Base-by-base conservation (phyloP, 2,888 invertebrate genomes). In the Entomobrya multifasciata region DNA sequence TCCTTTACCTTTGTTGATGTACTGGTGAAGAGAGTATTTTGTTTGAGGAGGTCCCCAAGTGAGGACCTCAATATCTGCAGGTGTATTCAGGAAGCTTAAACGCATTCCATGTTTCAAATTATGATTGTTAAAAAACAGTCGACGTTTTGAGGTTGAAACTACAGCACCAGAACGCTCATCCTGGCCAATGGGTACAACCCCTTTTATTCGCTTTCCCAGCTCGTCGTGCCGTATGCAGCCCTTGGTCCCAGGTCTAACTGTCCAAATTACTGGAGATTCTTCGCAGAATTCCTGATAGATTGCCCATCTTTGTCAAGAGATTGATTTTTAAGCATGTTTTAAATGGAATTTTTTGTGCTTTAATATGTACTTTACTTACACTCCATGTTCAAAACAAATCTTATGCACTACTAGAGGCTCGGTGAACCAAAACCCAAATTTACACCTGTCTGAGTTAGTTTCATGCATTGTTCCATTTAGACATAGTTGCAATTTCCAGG, bases 201-300 rank as follows among this genome's bases (percentile, higher is more conserved):
- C 90, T 13, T 78, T 15, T 25, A 83, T 76, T 27, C 81, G 30
- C 1, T 60, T 70, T 0, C 76, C 70, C 0, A 87, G 47, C 22
- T 62, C n/a, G 36, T 80, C 60, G 17, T 72, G 49, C n/a, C 36
- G 47, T 15, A 89, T 27, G 44, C 89, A 89, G 36, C 89, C 89
- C 30, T 77, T 82, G 76, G 49, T 86, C 22, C 84, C 80, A 15
- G 89, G 87, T 15, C 60, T 74, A 17, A 80, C 88, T 17, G 88
- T 86, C 89, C 88, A 90, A 13, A 90, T 80, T 0, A 88, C n/a
- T 0, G 90, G 90, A 55, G 65, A 55, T 1, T 62, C 67, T 47
- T 88, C 79, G 57, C 90, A 90, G 81, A 89, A 90, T 11, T 88
- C 87, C 55, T 72, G 52, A 52, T 90, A 90, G 6, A 90, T 57